A percentile compares a stretch with the other conserved stretches of the same genome.
Conservation (phyloP, 2,888 invertebrate species). For the Mythimna lalbum region DNA sequence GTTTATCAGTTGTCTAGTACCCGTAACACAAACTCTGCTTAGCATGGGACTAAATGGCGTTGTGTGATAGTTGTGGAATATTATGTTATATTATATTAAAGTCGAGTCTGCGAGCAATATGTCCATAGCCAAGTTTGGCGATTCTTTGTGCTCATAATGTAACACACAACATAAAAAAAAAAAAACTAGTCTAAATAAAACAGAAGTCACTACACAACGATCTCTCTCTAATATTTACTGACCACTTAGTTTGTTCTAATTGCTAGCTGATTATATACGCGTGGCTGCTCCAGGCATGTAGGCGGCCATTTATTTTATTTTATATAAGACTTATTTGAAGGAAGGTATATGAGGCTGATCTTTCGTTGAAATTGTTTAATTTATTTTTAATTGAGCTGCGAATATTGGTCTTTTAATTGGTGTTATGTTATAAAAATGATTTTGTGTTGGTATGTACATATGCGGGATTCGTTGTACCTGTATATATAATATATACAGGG, state of each 20-base stretch:
- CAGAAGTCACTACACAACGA: conserved; percentile 47
- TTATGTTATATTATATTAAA: too few relatives aligned
- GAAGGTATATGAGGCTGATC: conserved; percentile 5
- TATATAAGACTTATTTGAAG: conserved; percentile 48
- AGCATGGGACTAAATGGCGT: too few relatives aligned
- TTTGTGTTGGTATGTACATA: neutral
- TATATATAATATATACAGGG: too few relatives aligned
- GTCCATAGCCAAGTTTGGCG: too few relatives aligned
- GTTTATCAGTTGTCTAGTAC: too few relatives aligned
- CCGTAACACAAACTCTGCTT: too few relatives aligned
- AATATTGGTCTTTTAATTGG: conserved; percentile 19
- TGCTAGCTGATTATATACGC: conserved; percentile 42
- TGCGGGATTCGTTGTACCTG: too few relatives aligned
- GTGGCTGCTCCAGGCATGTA: conserved; percentile 23
- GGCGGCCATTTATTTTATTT: conserved; percentile 36
- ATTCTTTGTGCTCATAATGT: too few relatives aligned
- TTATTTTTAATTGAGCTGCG: conserved; percentile 27
- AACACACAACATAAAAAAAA: neutral
- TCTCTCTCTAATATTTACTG: conserved; percentile 42
- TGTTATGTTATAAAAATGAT: neutral
- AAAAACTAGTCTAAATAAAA: conserved; percentile 32
- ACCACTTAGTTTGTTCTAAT: conserved; percentile 48
- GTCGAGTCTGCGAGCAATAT: too few relatives aligned
- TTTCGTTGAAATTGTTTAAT: conserved; percentile 35
- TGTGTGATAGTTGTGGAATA: too few relatives aligned